Base-by-base conservation (phyloP, 1,140 invertebrate genomes). In the Lordiphosa clarofinis region DNA sequence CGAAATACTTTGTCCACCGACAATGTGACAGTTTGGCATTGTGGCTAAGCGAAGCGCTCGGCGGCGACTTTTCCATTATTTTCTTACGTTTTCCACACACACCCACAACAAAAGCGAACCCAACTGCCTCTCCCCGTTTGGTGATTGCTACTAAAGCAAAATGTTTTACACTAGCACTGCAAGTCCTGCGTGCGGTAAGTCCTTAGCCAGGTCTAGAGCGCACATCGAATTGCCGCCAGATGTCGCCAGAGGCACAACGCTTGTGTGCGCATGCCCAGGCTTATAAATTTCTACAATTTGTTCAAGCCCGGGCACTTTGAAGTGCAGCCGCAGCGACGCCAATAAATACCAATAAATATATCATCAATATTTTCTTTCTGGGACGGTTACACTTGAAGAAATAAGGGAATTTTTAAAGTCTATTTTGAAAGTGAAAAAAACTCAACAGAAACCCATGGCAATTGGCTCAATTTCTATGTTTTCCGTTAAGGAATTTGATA, bases 311-410 rank as follows among this genome's bases (percentile, higher is more conserved):
- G 76, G 58, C 46, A 46, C 64, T 82, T 81, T 81, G 76, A 81
- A 75, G 76, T 81, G 71, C 43, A 35, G 21, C 66, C 62, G 49
- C 13, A 53, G 61, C 55, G 62, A 68, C 40, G 64, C 65, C 65
- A 81, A 75, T 75, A 81, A 81, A 75, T 82, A 75, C 72, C 76
- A 75, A 81, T 81, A 81, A 81, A 81, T 81, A 81, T 75, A 81
- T 81, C 76, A 81, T 63, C 63, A 57, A 56, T 57, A 56, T 69
- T 67, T 52, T 58, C 39, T 56, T 66, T 66, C 49, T 66, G 35
- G 61, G 59, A 49, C 48, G 24, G 6, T 46, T 10, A 19, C 61
- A 64, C 61, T 47, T 19, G 1, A 24, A 46, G 42, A 64, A 64
- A 63, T n/a, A 13, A 35, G 44, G 21, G 21, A 21, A 15, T 15